These are phyloP conservation scores for Diorhabda sublineata DNA, from an alignment of 1,140 invertebrate genomes.

Conservation along the genomic window DNA sequence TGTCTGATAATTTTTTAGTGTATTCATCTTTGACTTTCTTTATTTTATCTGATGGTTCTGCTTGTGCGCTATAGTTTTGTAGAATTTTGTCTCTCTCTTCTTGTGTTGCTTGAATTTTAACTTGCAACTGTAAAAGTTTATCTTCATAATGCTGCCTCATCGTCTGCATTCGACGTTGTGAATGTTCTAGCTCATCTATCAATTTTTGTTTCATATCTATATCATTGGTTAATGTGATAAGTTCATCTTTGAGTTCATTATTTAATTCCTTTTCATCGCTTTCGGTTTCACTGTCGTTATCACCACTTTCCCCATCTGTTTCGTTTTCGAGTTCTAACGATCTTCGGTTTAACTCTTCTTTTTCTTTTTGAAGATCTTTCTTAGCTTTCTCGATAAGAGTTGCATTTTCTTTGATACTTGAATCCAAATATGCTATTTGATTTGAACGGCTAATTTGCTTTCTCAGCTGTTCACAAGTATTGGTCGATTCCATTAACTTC, in stretches of 20 bases:
- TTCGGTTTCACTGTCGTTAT: constrained; percentile 58
- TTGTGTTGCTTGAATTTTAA: constrained; percentile 83
- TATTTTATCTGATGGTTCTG: constrained; percentile 68
- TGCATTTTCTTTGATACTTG: constrained; percentile 35
- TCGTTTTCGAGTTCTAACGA: constrained; percentile 45
- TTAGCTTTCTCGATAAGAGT: constrained; percentile 63
- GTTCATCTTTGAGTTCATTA: constrained; percentile 57
- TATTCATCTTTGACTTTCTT: constrained; percentile 88
- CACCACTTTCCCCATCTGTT: constrained; percentile 38
- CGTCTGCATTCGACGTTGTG: constrained; percentile 75
- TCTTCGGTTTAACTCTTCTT: constrained; percentile 45
- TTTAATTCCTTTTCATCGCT: constrained; percentile 54
- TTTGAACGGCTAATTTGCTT: constrained; percentile 50
- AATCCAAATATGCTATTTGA: constrained; percentile 28
- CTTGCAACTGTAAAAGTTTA: constrained; percentile 83
- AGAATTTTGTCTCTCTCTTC: constrained; percentile 90
- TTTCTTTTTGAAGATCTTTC: constrained; percentile 59
- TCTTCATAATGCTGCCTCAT: constrained; percentile 92
- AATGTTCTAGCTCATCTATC: constrained; percentile 89
- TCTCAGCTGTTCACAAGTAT: constrained; percentile 73
- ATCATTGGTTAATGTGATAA: constrained; percentile 81
- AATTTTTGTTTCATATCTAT: constrained; percentile 89
- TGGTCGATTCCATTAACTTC: constrained; percentile 83
- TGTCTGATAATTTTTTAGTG: constrained; percentile 75
- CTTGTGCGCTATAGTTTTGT: constrained; percentile 52